phyloP scores from a whole-genome alignment of 2,888 invertebrate genomes.

The Acleris emargana region DNA sequence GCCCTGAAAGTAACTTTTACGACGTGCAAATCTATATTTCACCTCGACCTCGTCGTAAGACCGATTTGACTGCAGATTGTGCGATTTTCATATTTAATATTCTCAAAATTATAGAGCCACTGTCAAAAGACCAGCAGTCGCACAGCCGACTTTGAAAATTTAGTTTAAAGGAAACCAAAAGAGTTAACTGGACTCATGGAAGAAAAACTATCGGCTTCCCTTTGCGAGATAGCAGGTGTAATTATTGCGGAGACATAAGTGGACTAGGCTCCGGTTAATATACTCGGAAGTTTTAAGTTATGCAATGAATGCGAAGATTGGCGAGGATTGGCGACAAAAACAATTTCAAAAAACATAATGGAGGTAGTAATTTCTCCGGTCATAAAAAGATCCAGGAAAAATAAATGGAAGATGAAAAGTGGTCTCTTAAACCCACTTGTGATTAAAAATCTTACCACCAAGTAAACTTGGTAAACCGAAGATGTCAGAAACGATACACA shows the following conservation, averaged over 20 bases:
- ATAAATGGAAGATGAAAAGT: too few relatives aligned
- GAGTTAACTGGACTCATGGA: background rate
- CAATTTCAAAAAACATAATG: background rate
- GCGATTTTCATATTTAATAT: background rate
- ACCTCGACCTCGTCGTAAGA: background rate
- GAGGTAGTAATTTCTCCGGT: background rate
- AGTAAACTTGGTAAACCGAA: too few relatives aligned
- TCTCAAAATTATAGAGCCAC: background rate
- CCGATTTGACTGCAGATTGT: background rate
- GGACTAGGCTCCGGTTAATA: background rate
- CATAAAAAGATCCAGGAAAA: background rate
- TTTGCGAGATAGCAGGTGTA: background rate
- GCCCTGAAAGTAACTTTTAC: background rate
- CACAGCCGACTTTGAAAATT: background rate
- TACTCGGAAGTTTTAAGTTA: background rate
- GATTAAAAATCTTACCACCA: too few relatives aligned
- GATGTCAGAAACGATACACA: too few relatives aligned
- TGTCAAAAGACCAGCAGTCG: background rate
- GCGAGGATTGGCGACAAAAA: background rate
- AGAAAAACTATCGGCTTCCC: background rate
- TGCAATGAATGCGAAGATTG: constrained; percentile 14
- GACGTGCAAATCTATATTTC: background rate
- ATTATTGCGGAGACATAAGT: background rate
- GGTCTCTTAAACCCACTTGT: too few relatives aligned
- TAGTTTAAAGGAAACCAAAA: too few relatives aligned